A percentile compares a stretch with the other conserved stretches of the same genome.
Conservation (phyloP, 2,888 invertebrate species). For the Epinotia bilunana region DNA sequence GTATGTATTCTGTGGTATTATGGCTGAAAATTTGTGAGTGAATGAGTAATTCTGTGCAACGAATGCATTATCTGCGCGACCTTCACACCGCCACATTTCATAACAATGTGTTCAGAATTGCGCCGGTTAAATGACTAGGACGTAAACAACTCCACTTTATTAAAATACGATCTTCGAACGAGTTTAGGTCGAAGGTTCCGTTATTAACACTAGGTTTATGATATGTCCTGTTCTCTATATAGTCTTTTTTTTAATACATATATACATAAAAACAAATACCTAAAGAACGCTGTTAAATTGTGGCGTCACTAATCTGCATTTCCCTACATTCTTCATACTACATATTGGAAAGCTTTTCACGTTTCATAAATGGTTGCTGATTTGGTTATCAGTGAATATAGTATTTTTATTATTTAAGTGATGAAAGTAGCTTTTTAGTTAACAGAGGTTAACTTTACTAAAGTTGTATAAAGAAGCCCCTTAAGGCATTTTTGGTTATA, state of each 20-base stretch:
- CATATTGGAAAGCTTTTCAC: too few relatives aligned
- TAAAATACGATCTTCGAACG: background rate
- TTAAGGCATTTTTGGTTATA: too few relatives aligned
- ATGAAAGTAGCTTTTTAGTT: too few relatives aligned
- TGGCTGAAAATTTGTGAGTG: background rate
- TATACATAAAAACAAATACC: too few relatives aligned
- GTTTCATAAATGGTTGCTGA: background rate
- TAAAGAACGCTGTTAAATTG: too few relatives aligned
- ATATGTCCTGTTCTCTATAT: background rate
- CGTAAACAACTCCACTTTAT: conserved; percentile 18
- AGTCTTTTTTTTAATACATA: too few relatives aligned
- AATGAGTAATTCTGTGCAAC: conserved; percentile 23
- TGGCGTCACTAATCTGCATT: too few relatives aligned
- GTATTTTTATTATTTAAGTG: too few relatives aligned
- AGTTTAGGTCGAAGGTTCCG: background rate
- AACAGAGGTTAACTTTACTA: too few relatives aligned
- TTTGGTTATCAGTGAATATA: too few relatives aligned
- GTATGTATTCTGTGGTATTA: background rate
- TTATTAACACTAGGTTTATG: background rate
- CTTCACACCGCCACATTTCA: conserved; percentile 26
- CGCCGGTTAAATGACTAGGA: conserved; percentile 4
- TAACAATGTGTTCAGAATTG: conserved; percentile 30
- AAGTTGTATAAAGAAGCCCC: too few relatives aligned
- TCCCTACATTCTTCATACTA: too few relatives aligned
- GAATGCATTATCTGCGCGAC: conserved; percentile 32